Percentiles rank a stretch among this genome's conserved stretches.
These are phyloP conservation scores for Pharmacophagus antenor DNA, from an alignment of 2,888 invertebrate genomes.

Conservation along the genomic window DNA sequence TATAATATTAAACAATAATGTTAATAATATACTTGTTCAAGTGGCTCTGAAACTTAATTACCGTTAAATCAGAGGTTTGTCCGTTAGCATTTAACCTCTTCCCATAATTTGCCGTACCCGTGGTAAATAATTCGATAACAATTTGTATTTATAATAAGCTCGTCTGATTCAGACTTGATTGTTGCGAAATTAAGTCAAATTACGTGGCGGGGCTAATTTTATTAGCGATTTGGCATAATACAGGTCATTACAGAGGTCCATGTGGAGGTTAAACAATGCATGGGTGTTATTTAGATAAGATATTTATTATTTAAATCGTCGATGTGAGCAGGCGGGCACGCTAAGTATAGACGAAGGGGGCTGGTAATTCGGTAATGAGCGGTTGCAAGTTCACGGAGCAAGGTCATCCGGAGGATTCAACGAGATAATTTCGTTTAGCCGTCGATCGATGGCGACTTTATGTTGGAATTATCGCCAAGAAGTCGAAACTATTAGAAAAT, in stretches of 20 bases:
- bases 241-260: conserved; percentile 66
- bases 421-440: conserved; percentile 58
- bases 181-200: conserved; percentile 73
- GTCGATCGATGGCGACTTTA: conserved; percentile 44
- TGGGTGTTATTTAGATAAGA: conserved; percentile 76
- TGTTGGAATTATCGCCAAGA: conserved; percentile 32
- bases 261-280: conserved; percentile 66
- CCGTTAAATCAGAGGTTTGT: conserved; percentile 3
- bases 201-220: conserved; percentile 70
- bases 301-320: conserved; percentile 79
- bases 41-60: not conserved
- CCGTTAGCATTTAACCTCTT: conserved; percentile 30
- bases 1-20: too few relatives aligned
- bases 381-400: conserved; percentile 66
- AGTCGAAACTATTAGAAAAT: conserved; percentile 26
- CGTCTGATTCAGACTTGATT: conserved; percentile 68
- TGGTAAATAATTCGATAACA: conserved; percentile 47
- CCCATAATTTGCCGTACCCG: conserved; percentile 31
- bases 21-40: too few relatives aligned
- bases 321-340: conserved; percentile 46
- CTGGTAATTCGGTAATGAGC: conserved; percentile 78
- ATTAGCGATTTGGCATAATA: conserved; percentile 74
- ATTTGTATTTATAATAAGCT: conserved; percentile 53
- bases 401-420: conserved; percentile 63
- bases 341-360: conserved; percentile 72